Base-by-base conservation (phyloP, 2,797 vertebrate species). In the Chanos chanos region DNA sequence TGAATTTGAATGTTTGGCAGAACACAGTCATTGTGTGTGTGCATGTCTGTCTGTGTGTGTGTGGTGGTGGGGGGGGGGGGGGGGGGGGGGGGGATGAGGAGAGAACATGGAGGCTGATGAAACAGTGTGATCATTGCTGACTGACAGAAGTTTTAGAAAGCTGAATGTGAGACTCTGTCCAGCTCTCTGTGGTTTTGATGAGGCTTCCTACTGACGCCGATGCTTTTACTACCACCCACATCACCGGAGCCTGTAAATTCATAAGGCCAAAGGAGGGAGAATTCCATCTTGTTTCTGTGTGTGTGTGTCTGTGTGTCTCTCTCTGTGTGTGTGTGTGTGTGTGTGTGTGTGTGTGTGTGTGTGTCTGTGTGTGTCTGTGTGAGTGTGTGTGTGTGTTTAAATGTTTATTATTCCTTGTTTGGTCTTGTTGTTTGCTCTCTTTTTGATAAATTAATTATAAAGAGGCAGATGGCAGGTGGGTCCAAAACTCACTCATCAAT, bases 201-300 rank as follows among this genome's bases (percentile, higher is more conserved):
- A 4, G 24, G 10, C 25, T 15, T n/a, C 25, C 18, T 22, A 7
- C 5, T 19, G 15, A 41, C n/a, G 24, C n/a, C 31, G 19, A 30
- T 19, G 4, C 44, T 47, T 39, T 47, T 55, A 49, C 28, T 30
- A 18, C 5, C 16, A 8, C 48, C 24, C 10, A 12, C 48, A 36
- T 49, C 15, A 56, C 27, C 3, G 19, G 19, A 34, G 27, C 27
- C 13, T 33, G 36, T 22, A 19, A 19, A 13, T 15, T 47, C 27
- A 27, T 21, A 25, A n/a, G n/a, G n/a, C n/a, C n/a, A n/a, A n/a
- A n/a, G n/a, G n/a, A n/a, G n/a, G n/a, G n/a, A n/a, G n/a, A n/a
- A n/a, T n/a, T n/a, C n/a, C 40, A 55, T 52, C 41, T 52, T 25
- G 52, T 64, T 52, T 56, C 55, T 31, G 7, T 19, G 19, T 10